Evolutionary conservation across 2,888 invertebrate species (phyloP).

Genomic region (Perizoma flavofasciatum): DNA sequence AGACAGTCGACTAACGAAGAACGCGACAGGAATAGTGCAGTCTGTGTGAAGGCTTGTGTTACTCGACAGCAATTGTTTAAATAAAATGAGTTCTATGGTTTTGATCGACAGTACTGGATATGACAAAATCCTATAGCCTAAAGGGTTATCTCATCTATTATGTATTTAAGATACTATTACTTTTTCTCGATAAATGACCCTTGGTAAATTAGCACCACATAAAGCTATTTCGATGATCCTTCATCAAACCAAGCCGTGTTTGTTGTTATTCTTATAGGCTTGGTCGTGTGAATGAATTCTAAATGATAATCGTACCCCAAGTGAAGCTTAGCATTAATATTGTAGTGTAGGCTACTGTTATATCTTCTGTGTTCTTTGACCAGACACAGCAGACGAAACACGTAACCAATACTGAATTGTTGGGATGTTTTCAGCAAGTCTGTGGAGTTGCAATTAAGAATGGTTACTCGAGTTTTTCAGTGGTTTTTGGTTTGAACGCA

Average conservation of each 20-base stretch:
- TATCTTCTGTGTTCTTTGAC: conserved; percentile 14
- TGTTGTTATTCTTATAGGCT: too few relatives aligned
- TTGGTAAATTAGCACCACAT: too few relatives aligned
- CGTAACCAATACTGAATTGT: conserved; percentile 29
- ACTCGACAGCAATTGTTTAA: background rate
- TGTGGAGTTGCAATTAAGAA: conserved; percentile 17
- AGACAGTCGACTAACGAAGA: conserved; percentile 67
- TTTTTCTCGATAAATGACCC: too few relatives aligned
- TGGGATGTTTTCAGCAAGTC: conserved; percentile 16
- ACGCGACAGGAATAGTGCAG: conserved; percentile 51
- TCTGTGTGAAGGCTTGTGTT: conserved; percentile 5
- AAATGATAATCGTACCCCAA: background rate
- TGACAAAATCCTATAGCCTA: too few relatives aligned
- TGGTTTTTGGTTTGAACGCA: background rate
- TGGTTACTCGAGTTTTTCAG: conserved; percentile 17
- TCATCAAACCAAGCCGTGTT: too few relatives aligned
- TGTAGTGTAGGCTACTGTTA: background rate
- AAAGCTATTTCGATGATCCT: too few relatives aligned
- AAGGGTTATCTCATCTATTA: too few relatives aligned
- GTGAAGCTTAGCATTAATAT: background rate
- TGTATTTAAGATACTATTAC: too few relatives aligned
- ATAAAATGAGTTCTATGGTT: conserved; percentile 11
- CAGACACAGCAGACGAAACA: conserved; percentile 25
- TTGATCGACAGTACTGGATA: too few relatives aligned
- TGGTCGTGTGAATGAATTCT: too few relatives aligned